phyloP scores from a whole-genome alignment of 2,113 vertebrate genomes.

The Carassius carassius region DNA sequence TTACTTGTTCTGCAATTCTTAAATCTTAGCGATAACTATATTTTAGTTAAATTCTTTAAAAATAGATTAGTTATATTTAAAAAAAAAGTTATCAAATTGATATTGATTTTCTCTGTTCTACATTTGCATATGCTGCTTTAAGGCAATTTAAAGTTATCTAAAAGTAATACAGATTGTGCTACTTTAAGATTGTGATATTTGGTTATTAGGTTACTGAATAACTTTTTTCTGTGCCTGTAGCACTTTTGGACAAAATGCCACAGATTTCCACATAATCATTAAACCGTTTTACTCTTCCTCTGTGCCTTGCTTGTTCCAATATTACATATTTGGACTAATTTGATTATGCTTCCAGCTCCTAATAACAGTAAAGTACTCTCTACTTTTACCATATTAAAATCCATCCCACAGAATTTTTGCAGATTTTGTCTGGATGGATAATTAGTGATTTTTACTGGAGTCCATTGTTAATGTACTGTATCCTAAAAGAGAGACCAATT shows the following conservation, averaged over 20 bases:
- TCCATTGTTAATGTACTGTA: neutral
- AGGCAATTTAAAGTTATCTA: neutral
- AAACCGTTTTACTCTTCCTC: neutral
- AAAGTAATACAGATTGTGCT: neutral
- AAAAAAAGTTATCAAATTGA: too few species aligned
- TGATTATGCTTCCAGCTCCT: neutral
- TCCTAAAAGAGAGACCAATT: neutral
- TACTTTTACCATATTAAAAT: neutral
- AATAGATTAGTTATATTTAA: neutral
- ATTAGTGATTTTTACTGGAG: neutral
- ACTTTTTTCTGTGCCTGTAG: neutral
- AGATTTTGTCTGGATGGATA: neutral
- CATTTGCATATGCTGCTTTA: neutral
- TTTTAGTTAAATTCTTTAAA: neutral
- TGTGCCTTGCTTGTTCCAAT: neutral
- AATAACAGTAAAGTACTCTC: neutral
- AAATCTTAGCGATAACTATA: neutral
- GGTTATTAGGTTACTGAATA: neutral
- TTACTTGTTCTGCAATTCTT: neutral
- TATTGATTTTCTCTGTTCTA: neutral
- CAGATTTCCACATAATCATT: neutral
- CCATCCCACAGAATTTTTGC: neutral
- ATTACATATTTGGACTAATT: conserved; percentile 14
- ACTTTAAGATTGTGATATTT: neutral
- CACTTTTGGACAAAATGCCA: neutral